Conservation (phyloP, 2,888 invertebrate genomes). For the Drepana falcataria region DNA sequence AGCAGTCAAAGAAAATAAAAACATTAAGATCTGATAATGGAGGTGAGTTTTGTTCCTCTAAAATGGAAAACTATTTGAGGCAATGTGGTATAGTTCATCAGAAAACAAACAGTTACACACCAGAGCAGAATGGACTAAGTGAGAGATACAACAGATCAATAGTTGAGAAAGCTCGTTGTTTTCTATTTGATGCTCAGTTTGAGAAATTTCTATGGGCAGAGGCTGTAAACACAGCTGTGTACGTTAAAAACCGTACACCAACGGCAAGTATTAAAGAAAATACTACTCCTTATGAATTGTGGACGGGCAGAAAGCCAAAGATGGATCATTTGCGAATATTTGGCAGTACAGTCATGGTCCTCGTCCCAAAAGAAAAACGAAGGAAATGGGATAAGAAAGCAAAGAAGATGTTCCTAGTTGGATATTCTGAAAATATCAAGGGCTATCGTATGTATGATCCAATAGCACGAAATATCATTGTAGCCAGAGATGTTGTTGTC, state of each 20-base stretch:
- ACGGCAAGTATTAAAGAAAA: neutral
- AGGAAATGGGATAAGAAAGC: conserved; percentile 11
- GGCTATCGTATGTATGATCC: neutral
- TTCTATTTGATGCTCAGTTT: conserved; percentile 4
- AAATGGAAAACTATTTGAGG: conserved; percentile 7
- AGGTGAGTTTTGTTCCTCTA: conserved; percentile 6
- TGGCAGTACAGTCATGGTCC: conserved; percentile 15
- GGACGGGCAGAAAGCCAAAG: conserved; percentile 13
- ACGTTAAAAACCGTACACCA: conserved; percentile 2
- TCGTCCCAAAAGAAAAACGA: conserved; percentile 4
- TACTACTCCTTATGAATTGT: conserved; percentile 14
- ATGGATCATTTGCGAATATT: conserved; percentile 13
- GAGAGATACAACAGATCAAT: conserved; percentile 6
- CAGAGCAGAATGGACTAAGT: conserved; percentile 8
- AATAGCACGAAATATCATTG: neutral
- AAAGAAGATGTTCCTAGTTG: neutral
- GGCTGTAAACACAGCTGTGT: conserved; percentile 5
- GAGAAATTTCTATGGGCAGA: conserved; percentile 5
- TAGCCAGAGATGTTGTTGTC: too few species aligned
- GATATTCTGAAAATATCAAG: neutral
- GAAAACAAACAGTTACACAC: conserved; percentile 6
- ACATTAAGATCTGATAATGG: conserved; percentile 6
- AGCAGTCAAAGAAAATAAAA: conserved; percentile 5
- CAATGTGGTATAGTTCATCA: conserved; percentile 9
- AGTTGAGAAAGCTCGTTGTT: conserved; percentile 6